Evolutionary conservation across 2,797 vertebrate genomes (phyloP).

Genomic region (Coreius guichenoti): DNA sequence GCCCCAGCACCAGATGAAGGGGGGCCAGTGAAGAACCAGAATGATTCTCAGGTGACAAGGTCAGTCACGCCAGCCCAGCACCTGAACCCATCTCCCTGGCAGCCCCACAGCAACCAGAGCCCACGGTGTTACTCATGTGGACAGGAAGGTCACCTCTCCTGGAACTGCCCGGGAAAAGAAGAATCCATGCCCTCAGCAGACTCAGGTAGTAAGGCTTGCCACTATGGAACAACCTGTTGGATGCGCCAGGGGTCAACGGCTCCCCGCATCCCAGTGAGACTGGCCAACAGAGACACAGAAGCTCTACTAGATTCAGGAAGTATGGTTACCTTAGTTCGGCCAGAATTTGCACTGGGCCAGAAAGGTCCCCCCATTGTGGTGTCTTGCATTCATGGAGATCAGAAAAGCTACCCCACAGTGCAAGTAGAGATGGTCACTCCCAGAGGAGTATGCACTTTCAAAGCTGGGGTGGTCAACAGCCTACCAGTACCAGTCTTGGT

Average conservation of each 20-base stretch:
- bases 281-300: background rate
- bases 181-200: background rate
- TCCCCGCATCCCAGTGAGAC: background rate
- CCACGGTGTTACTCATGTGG: background rate
- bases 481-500: background rate
- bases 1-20: background rate
- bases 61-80: background rate
- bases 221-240: background rate
- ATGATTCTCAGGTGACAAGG: background rate
- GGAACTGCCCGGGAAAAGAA: background rate
- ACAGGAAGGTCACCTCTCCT: background rate
- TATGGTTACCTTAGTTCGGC: background rate
- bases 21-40: background rate
- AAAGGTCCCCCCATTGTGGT: background rate
- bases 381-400: background rate
- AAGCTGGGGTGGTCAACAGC: background rate
- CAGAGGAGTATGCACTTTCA: background rate
- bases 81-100: background rate
- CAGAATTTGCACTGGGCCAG: background rate
- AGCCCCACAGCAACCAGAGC: background rate
- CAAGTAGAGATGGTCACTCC: background rate
- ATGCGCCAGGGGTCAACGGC: too few species aligned
- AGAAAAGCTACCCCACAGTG: background rate
- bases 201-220: background rate
- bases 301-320: background rate